Conservation (phyloP, 2,113 vertebrate species). For the Pagrus major region DNA sequence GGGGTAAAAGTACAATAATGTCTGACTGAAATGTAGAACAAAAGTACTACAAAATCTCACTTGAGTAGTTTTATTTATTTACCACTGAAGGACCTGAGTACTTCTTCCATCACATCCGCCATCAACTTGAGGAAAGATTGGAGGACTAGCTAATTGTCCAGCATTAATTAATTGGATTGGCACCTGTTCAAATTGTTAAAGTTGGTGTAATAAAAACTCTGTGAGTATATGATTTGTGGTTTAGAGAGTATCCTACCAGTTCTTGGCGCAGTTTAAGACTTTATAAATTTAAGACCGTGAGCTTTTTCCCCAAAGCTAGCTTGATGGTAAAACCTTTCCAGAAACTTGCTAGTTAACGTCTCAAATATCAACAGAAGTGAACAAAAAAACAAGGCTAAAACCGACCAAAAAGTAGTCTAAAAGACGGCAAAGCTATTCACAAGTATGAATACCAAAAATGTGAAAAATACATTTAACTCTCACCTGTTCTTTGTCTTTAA, state of each 20-base stretch:
- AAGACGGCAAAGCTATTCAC: rapidly evolving
- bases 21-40: background rate
- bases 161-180: constrained; percentile 20
- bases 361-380: background rate
- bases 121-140: background rate
- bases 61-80: background rate
- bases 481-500: background rate
- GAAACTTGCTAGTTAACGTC: background rate
- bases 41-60: background rate
- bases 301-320: background rate
- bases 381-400: background rate
- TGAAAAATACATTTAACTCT: background rate
- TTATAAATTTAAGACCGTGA: background rate
- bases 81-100: too few species aligned
- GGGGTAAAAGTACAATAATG: background rate
- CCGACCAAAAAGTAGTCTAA: background rate
- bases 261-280: background rate
- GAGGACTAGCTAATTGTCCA: background rate
- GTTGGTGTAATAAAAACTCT: background rate
- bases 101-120: background rate
- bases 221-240: constrained; percentile 14
- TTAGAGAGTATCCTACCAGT: background rate
- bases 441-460: background rate
- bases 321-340: background rate
- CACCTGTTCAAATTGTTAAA: constrained; percentile 4